Evolutionary conservation across 2,888 invertebrate species (phyloP).

Genomic region (Eupithecia dodoneata): DNA sequence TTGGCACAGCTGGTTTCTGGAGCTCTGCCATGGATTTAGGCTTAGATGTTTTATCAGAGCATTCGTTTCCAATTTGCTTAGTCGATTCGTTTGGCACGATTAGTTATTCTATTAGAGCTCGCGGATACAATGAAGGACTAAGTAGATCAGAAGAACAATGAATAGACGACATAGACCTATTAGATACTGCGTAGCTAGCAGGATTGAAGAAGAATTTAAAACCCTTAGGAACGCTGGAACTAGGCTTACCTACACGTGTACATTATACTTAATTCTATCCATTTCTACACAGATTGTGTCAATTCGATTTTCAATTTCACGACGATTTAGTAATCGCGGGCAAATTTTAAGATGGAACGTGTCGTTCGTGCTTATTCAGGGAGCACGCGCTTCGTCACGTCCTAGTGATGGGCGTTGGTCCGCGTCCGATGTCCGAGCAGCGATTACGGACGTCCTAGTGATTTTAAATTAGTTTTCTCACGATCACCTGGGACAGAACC

Average conservation of each 20-base stretch:
- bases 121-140: conserved; percentile 9
- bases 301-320: conserved; percentile 42
- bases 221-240: background rate
- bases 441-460: conserved; percentile 45
- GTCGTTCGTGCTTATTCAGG: conserved; percentile 48
- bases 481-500: conserved; percentile 36
- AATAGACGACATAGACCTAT: background rate
- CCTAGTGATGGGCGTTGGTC: conserved; percentile 41
- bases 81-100: conserved; percentile 27
- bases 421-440: conserved; percentile 34
- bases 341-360: conserved; percentile 53
- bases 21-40: conserved; percentile 52
- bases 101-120: conserved; percentile 24
- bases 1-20: conserved; percentile 67
- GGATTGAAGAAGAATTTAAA: background rate
- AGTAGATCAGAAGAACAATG: background rate
- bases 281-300: background rate
- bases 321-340: conserved; percentile 38
- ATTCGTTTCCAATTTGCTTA: conserved; percentile 36
- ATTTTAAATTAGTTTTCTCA: conserved; percentile 47
- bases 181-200: background rate
- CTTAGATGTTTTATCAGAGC: conserved; percentile 41
- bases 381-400: conserved; percentile 52
- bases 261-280: background rate
- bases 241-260: background rate